These are phyloP conservation scores for Lanius collurio DNA, from an alignment of 2,113 vertebrate genomes.

Conservation along the genomic window DNA sequence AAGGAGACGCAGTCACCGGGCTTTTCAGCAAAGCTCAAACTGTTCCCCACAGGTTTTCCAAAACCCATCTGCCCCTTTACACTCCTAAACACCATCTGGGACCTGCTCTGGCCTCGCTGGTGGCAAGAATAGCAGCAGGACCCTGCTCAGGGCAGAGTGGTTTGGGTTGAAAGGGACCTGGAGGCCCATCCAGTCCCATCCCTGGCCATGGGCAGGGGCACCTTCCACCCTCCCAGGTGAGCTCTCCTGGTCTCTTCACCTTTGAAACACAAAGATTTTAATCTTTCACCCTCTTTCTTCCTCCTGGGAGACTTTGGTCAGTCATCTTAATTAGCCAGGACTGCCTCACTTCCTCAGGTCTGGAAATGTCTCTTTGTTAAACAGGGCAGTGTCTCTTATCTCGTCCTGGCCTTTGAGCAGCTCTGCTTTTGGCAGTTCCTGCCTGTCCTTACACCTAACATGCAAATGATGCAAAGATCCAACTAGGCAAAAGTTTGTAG, in stretches of 20 bases:
- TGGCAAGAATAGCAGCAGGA: background rate
- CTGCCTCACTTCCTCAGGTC: conserved; percentile 32
- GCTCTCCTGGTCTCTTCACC: background rate
- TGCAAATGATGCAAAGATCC: background rate
- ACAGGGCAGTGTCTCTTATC: background rate
- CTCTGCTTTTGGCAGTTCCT: background rate
- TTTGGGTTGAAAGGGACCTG: too few species aligned
- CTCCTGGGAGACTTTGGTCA: background rate
- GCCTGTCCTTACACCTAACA: background rate
- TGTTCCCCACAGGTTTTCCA: background rate
- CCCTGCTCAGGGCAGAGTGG: rapidly evolving
- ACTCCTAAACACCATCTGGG: background rate
- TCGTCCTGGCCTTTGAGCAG: background rate
- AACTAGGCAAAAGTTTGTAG: background rate
- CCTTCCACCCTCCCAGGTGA: background rate
- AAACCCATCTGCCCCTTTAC: rapidly evolving
- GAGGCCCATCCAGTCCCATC: too few species aligned
- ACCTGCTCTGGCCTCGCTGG: background rate
- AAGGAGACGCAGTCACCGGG: rapidly evolving
- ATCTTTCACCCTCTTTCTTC: background rate
- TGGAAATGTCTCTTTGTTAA: conserved; percentile 20
- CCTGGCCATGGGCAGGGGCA: background rate
- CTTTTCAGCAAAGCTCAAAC: background rate
- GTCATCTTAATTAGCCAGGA: background rate
- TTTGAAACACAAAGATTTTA: background rate